Conservation (phyloP, 2,888 invertebrate species). For the Drosophila macrothrix region DNA sequence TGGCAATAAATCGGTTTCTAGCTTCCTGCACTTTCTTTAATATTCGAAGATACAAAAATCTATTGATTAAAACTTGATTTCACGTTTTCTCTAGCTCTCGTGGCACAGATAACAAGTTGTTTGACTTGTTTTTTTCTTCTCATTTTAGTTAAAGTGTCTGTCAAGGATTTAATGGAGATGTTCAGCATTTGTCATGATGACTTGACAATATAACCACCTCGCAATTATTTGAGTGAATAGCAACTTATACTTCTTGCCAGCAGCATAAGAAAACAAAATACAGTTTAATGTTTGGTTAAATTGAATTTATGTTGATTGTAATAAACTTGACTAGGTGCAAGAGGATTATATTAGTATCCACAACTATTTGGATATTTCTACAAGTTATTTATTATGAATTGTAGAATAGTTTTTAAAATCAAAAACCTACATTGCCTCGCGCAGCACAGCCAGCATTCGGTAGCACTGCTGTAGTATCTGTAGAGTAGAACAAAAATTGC, state of each 20-base stretch:
- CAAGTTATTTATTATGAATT: not conserved
- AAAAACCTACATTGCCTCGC: conserved; percentile 60
- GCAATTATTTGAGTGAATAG: not conserved
- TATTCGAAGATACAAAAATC: not conserved
- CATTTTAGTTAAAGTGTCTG: conserved; percentile 5
- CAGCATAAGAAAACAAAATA: not conserved
- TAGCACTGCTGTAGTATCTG: conserved; percentile 77
- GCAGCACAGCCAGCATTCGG: conserved; percentile 65
- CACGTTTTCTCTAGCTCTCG: not conserved
- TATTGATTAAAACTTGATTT: not conserved
- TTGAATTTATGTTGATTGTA: not conserved
- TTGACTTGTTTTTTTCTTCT: not conserved
- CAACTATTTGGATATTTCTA: conserved; percentile 19
- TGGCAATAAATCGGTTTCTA: not conserved
- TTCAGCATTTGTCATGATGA: conserved; percentile 1
- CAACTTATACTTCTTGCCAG: not conserved
- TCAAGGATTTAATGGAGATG: conserved; percentile 16
- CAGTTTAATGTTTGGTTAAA: not conserved
- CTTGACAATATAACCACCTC: conserved; percentile 1
- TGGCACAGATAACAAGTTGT: not conserved
- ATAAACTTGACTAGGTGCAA: not conserved
- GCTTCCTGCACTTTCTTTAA: conserved; percentile 3
- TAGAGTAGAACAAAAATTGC: conserved; percentile 30
- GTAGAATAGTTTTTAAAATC: too few species aligned
- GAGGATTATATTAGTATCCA: not conserved